Evolutionary conservation across 2,888 invertebrate genomes (phyloP), one percentile per base, ranked within the genome.

Genomic region (Marasmarcha lunaedactyla): DNA sequence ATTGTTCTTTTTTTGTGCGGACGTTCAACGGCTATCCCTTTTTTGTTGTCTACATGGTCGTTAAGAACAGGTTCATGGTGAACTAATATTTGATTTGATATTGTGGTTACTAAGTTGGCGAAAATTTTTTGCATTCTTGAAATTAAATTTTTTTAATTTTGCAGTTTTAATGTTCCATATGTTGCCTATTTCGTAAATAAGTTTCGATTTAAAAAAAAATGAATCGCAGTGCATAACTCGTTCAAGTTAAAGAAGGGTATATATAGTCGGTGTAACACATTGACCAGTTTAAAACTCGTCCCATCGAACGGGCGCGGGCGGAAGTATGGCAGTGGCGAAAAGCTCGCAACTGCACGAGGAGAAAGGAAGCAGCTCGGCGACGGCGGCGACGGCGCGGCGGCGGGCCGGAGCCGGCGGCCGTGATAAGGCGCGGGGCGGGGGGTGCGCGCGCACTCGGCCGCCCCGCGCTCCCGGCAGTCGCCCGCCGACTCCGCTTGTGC

Each of bases 401-500:
- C 50, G 55, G 48, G 50, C 51, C 40, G 57, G 44, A 58, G 54
- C 54, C 63, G 45, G 66, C 49, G 67, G 71, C 64, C 72, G 71
- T 73, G 74, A 74, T 74, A 76, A 78, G 77, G 57, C 45, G 59
- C 53, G 54, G 63, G 45, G 65, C 49, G 67, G 70, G 64, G 72
- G 71, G 73, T 74, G 74, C 76, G 77, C 79, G 77, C 79, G 77
- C 76, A 71, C 55, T 59, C 68, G 63, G 69, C 64, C 74, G 65
- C 74, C 59, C 64, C 69, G 59, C 60, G 63, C 43, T 60, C 69
- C 72, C 76, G 74, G 76, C 85, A 85, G 86, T 86, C 85, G 86
- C 84, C 85, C 71, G 86, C 85, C 86, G 81, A 78, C 83, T 81
- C 81, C 55, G 83, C 81, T 81, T 81, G 78, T 72, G 81, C 81